phyloP scores from a whole-genome alignment of 2,113 vertebrate genomes.

The Budorcas taxicolor region DNA sequence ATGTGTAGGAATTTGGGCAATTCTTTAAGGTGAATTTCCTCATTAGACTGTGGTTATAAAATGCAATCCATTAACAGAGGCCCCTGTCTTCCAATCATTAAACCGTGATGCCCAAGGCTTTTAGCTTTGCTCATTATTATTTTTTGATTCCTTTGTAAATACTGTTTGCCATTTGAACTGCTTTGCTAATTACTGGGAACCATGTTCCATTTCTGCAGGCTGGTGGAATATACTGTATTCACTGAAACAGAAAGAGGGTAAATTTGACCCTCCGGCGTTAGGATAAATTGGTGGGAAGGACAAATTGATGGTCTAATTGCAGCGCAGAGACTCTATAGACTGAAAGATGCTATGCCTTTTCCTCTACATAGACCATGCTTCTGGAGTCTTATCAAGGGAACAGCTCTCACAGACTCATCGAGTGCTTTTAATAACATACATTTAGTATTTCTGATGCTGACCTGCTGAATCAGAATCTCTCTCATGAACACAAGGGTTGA shows the following conservation, averaged over 20 bases:
- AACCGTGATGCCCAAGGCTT: slow-evolving; percentile 44
- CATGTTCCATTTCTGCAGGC: not conserved
- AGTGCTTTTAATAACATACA: not conserved
- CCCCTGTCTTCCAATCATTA: slow-evolving; percentile 36
- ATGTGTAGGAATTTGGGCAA: slow-evolving; percentile 9
- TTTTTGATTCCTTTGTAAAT: slow-evolving; percentile 51
- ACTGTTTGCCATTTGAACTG: slow-evolving; percentile 12
- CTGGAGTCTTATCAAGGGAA: not conserved
- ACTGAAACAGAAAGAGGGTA: not conserved
- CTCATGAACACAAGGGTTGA: not conserved
- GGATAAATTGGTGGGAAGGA: not conserved
- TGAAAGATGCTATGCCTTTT: not conserved
- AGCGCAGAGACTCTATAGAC: not conserved
- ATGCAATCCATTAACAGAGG: slow-evolving; percentile 33
- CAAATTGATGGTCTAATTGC: not conserved
- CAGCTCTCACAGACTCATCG: not conserved
- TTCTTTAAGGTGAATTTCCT: slow-evolving; percentile 47
- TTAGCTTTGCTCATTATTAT: slow-evolving; percentile 47
- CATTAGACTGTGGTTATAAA: slow-evolving; percentile 45
- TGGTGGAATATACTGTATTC: not conserved
- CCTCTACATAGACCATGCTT: not conserved
- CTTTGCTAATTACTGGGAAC: slow-evolving; percentile 30
- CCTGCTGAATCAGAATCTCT: not conserved
- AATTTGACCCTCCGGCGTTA: not conserved
- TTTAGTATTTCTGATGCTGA: not conserved